Conservation (phyloP, 2,888 invertebrate genomes). For the Mystacides longicornis region DNA sequence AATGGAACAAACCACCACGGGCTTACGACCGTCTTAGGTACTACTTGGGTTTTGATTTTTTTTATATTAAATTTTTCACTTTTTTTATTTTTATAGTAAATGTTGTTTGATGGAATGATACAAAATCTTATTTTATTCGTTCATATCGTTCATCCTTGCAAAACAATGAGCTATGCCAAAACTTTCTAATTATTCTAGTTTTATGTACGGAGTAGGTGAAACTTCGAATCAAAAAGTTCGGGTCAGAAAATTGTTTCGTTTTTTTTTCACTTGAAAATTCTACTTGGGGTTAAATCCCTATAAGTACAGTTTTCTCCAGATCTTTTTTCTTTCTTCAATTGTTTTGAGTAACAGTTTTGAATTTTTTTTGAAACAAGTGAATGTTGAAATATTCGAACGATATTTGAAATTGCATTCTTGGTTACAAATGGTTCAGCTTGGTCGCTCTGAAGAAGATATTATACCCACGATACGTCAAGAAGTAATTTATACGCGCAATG, state of each 20-base stretch:
- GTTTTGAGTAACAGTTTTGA: neutral
- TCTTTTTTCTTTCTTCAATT: neutral
- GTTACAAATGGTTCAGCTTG: neutral
- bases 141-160: too few species aligned
- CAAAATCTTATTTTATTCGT: too few species aligned
- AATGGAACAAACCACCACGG: too few species aligned
- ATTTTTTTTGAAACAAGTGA: neutral
- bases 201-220: too few species aligned
- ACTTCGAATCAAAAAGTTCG: too few species aligned
- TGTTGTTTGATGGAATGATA: too few species aligned
- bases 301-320: neutral
- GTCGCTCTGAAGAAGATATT: slow-evolving; percentile 2
- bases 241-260: neutral
- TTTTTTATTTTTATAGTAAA: too few species aligned
- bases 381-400: neutral
- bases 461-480: slow-evolving; percentile 4
- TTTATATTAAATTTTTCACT: too few species aligned
- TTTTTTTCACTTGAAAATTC: neutral
- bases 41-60: too few species aligned
- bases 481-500: slow-evolving; percentile 9
- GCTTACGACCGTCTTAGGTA: too few species aligned
- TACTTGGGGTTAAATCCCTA: neutral
- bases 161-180: too few species aligned
- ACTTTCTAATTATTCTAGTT: too few species aligned
- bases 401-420: neutral